Evolutionary conservation across 2,888 invertebrate species (phyloP), one percentile per base, ranked within the genome.

Genomic region (Coelopa pilipes): DNA sequence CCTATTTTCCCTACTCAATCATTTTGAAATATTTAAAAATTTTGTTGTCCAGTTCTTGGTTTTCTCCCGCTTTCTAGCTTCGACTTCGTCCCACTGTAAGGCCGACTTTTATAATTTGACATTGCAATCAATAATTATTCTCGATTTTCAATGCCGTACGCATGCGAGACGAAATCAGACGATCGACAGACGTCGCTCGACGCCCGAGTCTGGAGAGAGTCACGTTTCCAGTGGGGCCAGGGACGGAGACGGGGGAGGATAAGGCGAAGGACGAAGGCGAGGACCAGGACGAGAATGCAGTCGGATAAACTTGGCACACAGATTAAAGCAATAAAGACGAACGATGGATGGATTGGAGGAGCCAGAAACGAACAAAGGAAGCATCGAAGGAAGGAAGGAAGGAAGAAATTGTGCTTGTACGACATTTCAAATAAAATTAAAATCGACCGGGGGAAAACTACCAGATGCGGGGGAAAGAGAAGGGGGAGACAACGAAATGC

Each of bases 301-400:
- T 12, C 19, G 47, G n/a, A 17, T 69, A 57, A 34, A 34, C 69
- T 69, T 15, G 17, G 46, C 19, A 59, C 47, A 59, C 69, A 59
- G 59, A 49, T 70, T 70, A 70, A 60, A 59, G 47, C 47, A 70
- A 60, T 60, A 70, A 70, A 47, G n/a, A 60, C 49, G 67, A 21
- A 50, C 53, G 13, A n/a, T n/a, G 17, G 55, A 66, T 49, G 47
- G 24, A 57, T 59, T 57, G 57, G 17, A 34, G 34, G 34, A 34
- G n/a, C 24, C 45, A 70, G 60, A 47, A 11, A 60, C 49, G 67
- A 21, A 50, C 53, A 4, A n/a, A 10, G 17, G 55, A 66, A 49
- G 47, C 17, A 57, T 59, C 45, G 57, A 57, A 34, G 34, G 34
- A 34, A n/a, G 12, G n/a, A 12, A 34, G 34, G 7, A 34, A 34